Percentiles rank a stretch among this genome's conserved stretches.
Conservation (phyloP, 1,140 invertebrate species). For the Drosophila eugracilis region DNA sequence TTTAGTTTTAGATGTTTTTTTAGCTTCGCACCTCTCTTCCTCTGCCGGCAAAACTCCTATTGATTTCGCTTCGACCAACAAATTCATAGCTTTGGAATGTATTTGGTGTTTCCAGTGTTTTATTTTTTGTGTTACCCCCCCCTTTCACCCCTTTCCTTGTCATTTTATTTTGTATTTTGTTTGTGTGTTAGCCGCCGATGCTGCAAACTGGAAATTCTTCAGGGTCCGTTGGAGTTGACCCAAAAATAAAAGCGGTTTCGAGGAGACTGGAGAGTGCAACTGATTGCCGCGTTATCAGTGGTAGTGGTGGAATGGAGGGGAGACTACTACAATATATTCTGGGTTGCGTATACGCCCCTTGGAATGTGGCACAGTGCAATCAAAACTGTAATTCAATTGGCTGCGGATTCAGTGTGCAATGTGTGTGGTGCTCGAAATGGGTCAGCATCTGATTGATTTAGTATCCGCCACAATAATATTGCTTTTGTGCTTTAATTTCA, state of each 20-base stretch:
- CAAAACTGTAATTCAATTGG: slow-evolving; percentile 39
- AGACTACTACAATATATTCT: background rate
- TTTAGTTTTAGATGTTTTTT: slow-evolving; percentile 24
- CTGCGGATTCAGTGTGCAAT: slow-evolving; percentile 4
- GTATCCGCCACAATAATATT: slow-evolving; percentile 4
- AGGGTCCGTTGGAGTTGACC: slow-evolving; percentile 57
- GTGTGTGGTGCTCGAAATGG: slow-evolving; percentile 15
- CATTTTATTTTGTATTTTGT: slow-evolving; percentile 5
- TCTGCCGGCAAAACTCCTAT: slow-evolving; percentile 37
- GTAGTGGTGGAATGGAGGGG: background rate
- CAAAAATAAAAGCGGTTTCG: slow-evolving; percentile 64
- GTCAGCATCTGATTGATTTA: slow-evolving; percentile 35
- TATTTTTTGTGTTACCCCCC: background rate
- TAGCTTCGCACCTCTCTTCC: slow-evolving; percentile 27
- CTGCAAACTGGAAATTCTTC: slow-evolving; percentile 76
- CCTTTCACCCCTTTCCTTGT: background rate
- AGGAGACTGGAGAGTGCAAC: slow-evolving; percentile 23
- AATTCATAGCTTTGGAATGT: slow-evolving; percentile 65
- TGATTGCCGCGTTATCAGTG: slow-evolving; percentile 27
- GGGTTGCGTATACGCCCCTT: slow-evolving; percentile 38
- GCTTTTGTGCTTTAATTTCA: slow-evolving; percentile 5
- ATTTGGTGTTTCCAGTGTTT: slow-evolving; percentile 24
- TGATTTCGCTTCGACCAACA: slow-evolving; percentile 68
- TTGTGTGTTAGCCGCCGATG: slow-evolving; percentile 18
- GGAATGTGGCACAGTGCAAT: slow-evolving; percentile 27